These are phyloP conservation scores for Electrophaes corylata DNA, from an alignment of 2,888 invertebrate genomes.

Conservation along the genomic window DNA sequence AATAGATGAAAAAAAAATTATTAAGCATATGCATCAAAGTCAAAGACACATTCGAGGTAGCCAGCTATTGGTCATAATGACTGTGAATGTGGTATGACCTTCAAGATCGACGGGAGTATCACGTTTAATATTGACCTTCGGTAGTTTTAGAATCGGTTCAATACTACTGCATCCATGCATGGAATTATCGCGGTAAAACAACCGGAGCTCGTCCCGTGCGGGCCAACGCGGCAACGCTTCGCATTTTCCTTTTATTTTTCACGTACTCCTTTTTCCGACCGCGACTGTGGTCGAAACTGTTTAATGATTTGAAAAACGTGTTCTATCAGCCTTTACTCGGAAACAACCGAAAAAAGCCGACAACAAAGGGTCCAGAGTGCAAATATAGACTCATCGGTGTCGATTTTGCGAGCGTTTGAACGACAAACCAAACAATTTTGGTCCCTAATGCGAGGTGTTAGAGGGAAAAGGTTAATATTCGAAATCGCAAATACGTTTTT, in stretches of 20 bases:
- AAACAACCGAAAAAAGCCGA: conserved; percentile 82
- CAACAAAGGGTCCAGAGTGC: conserved; percentile 80
- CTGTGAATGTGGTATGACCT: no score
- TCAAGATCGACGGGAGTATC: no score
- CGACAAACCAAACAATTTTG: conserved; percentile 46
- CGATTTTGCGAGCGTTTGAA: conserved; percentile 42
- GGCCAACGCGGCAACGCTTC: conserved; percentile 59
- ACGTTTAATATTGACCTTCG: neutral
- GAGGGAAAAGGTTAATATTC: conserved; percentile 16
- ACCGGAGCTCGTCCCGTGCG: conserved; percentile 55
- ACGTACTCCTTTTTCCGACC: conserved; percentile 66
- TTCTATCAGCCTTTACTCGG: conserved; percentile 83
- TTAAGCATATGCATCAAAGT: no score
- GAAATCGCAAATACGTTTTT: conserved; percentile 41
- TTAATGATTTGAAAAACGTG: conserved; percentile 85
- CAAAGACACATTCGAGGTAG: no score
- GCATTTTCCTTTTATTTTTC: conserved; percentile 63
- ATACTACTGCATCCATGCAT: conserved; percentile 44
- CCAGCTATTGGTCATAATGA: no score
- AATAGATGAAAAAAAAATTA: no score
- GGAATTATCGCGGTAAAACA: conserved; percentile 67
- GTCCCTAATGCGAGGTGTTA: conserved; percentile 44
- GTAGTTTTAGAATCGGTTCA: conserved; percentile 36
- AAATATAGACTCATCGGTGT: conserved; percentile 76
- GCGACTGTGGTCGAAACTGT: conserved; percentile 80